phyloP scores from a whole-genome alignment of 2,113 vertebrate genomes.

The Rhea americana region DNA sequence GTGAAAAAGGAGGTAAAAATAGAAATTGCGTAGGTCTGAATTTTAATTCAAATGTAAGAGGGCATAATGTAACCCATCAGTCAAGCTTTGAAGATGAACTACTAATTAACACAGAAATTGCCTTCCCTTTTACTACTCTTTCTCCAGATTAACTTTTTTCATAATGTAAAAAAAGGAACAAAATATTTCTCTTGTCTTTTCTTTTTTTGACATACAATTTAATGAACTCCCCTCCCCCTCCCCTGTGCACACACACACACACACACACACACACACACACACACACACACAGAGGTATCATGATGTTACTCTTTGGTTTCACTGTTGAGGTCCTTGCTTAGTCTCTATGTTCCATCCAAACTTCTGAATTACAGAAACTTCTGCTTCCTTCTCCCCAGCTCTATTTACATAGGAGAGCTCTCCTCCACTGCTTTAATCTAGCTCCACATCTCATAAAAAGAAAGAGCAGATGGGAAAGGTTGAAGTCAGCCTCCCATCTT shows the following conservation, averaged over 20 bases:
- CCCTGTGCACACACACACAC: background rate
- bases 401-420: background rate
- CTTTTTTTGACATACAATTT: background rate
- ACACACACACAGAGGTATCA: background rate
- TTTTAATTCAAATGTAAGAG: slow-evolving; percentile 29
- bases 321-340: background rate
- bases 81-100: slow-evolving; percentile 49
- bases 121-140: slow-evolving; percentile 31
- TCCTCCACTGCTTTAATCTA: background rate
- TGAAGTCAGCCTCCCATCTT: background rate
- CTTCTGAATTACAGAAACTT: background rate
- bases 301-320: background rate
- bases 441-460: background rate
- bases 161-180: background rate
- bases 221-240: background rate
- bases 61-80: slow-evolving; percentile 31
- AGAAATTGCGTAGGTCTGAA: slow-evolving; percentile 28
- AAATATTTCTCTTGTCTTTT: background rate
- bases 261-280: background rate
- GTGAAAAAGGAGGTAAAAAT: background rate
- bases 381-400: background rate
- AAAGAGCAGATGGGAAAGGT: background rate
- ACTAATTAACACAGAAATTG: slow-evolving; percentile 60
- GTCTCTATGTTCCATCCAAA: background rate
- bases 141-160: slow-evolving; percentile 12